Conservation (phyloP, 2,888 invertebrate species). For the Eilema griseolum region DNA sequence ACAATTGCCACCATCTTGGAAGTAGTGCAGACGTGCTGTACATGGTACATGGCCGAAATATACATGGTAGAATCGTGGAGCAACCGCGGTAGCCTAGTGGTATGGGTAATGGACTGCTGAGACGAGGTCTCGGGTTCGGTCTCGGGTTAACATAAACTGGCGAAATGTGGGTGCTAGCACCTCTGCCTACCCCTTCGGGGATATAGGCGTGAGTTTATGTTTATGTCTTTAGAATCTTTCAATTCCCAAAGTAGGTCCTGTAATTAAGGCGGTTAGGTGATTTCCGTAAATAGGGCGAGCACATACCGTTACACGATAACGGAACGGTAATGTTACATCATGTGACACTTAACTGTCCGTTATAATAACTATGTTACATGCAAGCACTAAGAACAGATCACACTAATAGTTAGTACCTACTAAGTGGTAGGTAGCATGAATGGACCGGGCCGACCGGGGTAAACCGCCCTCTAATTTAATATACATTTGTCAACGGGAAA, state of each 20-base stretch:
- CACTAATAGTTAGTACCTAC: not conserved
- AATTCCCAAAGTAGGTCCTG: not conserved
- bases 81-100: too few species aligned
- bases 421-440: not conserved
- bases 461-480: not conserved
- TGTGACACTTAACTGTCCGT: not conserved
- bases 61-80: too few species aligned
- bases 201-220: too few species aligned
- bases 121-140: too few species aligned
- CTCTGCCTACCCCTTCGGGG: too few species aligned
- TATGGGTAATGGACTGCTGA: too few species aligned
- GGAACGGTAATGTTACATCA: not conserved
- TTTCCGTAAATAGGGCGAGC: not conserved
- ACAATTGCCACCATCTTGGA: too few species aligned
- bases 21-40: too few species aligned
- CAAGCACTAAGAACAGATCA: not conserved
- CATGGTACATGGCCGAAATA: not conserved
- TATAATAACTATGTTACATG: not conserved
- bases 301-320: not conserved
- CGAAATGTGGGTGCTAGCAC: too few species aligned
- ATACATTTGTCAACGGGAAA: too few species aligned
- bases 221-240: too few species aligned
- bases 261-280: not conserved
- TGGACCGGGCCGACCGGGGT: not conserved
- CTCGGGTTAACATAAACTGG: too few species aligned